phyloP scores from a whole-genome alignment of 2,797 vertebrate species.

The Arctocebus calabarensis region DNA sequence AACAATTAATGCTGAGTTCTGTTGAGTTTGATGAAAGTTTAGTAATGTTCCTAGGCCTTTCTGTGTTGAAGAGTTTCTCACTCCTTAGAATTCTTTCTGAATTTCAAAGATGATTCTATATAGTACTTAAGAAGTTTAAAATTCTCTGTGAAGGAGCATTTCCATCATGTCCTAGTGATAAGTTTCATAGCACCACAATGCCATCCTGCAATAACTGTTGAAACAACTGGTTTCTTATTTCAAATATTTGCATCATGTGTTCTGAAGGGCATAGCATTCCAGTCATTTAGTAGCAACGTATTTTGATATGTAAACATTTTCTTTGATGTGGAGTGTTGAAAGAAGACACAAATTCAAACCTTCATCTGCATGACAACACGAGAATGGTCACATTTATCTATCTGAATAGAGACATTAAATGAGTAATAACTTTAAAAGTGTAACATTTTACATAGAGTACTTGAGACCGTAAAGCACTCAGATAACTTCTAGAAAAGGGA shows the following conservation, averaged over 20 bases:
- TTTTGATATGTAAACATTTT: background rate
- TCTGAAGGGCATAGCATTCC: background rate
- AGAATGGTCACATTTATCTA: background rate
- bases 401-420: background rate
- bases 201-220: background rate
- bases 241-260: background rate
- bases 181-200: background rate
- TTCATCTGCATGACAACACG: background rate
- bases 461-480: background rate
- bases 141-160: background rate
- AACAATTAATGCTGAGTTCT: background rate
- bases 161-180: background rate
- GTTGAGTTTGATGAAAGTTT: background rate
- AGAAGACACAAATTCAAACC: background rate
- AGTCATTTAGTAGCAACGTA: background rate
- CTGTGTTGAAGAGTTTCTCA: background rate
- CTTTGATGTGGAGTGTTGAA: background rate
- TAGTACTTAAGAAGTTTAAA: background rate
- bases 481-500: background rate
- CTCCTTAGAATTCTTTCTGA: background rate
- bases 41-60: background rate
- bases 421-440: background rate
- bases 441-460: background rate
- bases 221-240: background rate
- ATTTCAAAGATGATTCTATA: background rate